Percentiles rank a stretch among this genome's conserved stretches.
These are phyloP conservation scores for Troides aeacus DNA, from an alignment of 2,888 invertebrate species.

Conservation along the genomic window DNA sequence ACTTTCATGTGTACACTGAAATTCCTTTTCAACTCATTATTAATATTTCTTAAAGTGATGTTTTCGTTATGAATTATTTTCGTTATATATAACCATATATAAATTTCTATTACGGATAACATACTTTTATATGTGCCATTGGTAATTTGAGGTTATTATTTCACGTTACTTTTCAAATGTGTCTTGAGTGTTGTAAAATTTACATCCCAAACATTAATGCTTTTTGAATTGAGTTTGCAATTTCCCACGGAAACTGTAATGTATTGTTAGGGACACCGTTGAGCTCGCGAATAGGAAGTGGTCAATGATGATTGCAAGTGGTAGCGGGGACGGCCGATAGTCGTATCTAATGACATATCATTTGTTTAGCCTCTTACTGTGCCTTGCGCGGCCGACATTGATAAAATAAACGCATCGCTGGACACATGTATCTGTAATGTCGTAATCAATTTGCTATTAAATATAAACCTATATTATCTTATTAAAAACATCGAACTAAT, in stretches of 20 bases:
- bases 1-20: not conserved
- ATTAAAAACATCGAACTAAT: not conserved
- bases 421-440: slow-evolving; percentile 6
- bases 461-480: not conserved
- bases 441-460: not conserved
- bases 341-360: slow-evolving; percentile 61
- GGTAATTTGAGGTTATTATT: not conserved
- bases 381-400: slow-evolving; percentile 9
- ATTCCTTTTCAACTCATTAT: too few species aligned
- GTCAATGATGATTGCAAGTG: slow-evolving; percentile 58
- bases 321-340: slow-evolving; percentile 43
- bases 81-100: not conserved
- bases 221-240: slow-evolving; percentile 40
- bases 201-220: slow-evolving; percentile 10
- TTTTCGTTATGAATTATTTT: not conserved
- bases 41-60: too few species aligned
- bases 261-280: slow-evolving; percentile 47
- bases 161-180: not conserved
- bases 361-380: slow-evolving; percentile 43
- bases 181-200: not conserved
- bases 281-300: slow-evolving; percentile 57
- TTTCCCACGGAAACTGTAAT: slow-evolving; percentile 62
- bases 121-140: not conserved
- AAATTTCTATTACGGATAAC: not conserved
- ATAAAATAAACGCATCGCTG: slow-evolving; percentile 15